phyloP scores from a whole-genome alignment of 1,140 invertebrate species.

The Tyrophagus putrescentiae region DNA sequence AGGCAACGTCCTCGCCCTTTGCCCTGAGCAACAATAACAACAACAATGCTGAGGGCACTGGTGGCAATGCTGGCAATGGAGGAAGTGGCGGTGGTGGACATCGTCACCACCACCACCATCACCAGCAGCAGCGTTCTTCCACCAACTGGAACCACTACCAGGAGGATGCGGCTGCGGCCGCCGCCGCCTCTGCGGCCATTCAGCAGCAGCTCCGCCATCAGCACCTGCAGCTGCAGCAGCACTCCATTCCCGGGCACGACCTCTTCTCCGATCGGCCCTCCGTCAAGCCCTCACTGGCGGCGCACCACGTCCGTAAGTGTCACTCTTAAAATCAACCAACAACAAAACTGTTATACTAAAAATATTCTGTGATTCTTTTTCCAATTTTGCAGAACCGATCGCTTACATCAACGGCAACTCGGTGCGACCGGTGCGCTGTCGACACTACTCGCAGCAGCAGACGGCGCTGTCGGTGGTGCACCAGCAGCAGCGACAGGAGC shows the following conservation, averaged over 20 bases:
- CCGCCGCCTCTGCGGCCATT: not conserved
- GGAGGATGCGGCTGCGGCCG: not conserved
- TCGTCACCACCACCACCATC: not conserved
- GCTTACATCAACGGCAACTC: conserved; percentile 5
- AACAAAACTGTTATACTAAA: not conserved
- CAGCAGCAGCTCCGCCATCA: not conserved
- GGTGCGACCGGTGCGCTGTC: conserved; percentile 3
- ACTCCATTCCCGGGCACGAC: not conserved
- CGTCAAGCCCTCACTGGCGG: conserved; percentile 1
- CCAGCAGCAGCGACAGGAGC: not conserved
- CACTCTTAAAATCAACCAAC: not conserved
- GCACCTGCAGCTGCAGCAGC: not conserved
- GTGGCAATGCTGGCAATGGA: not conserved
- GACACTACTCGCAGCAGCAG: conserved; percentile 11
- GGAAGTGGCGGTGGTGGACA: not conserved
- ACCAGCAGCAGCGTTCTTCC: not conserved
- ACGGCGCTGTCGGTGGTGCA: not conserved
- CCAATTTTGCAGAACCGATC: no score
- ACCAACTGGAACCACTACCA: not conserved
- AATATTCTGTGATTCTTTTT: no score
- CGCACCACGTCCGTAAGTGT: conserved; percentile 3
- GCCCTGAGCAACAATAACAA: not conserved
- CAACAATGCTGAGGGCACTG: not conserved
- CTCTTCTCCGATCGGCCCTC: not conserved
- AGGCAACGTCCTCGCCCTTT: conserved; percentile 4